Evolutionary conservation across 2,113 vertebrate genomes (phyloP).

Genomic region (Indicator maculatus): DNA sequence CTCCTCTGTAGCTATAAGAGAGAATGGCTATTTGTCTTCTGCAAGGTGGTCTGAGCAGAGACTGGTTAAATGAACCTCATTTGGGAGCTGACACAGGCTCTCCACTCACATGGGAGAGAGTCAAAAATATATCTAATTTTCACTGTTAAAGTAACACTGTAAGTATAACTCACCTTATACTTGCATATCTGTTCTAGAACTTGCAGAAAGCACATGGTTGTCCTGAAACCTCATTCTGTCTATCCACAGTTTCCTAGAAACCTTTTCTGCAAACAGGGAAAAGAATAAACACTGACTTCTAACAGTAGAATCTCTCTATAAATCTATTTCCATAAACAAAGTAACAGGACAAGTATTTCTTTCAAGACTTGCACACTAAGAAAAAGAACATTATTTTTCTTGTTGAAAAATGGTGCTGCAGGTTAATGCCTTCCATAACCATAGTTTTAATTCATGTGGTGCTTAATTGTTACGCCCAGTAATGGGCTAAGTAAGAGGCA

Average conservation of each 20-base stretch:
- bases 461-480: neutral
- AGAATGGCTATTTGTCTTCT: neutral
- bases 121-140: neutral
- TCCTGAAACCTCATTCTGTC: neutral
- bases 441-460: neutral
- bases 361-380: neutral
- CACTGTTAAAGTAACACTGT: neutral
- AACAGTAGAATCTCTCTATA: neutral
- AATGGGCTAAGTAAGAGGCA: neutral
- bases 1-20: neutral
- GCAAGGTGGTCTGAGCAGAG: neutral
- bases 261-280: neutral
- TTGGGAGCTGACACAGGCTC: neutral
- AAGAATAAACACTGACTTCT: neutral
- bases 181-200: neutral
- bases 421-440: neutral
- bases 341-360: slow-evolving; percentile 9
- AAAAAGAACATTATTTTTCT: neutral
- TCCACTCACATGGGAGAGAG: neutral
- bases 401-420: neutral
- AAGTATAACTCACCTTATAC: neutral
- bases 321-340: neutral
- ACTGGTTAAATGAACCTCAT: neutral
- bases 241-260: neutral
- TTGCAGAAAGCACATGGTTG: neutral